Base-by-base conservation (phyloP, 2,888 invertebrate genomes). In the Dynastes hyllus region DNA sequence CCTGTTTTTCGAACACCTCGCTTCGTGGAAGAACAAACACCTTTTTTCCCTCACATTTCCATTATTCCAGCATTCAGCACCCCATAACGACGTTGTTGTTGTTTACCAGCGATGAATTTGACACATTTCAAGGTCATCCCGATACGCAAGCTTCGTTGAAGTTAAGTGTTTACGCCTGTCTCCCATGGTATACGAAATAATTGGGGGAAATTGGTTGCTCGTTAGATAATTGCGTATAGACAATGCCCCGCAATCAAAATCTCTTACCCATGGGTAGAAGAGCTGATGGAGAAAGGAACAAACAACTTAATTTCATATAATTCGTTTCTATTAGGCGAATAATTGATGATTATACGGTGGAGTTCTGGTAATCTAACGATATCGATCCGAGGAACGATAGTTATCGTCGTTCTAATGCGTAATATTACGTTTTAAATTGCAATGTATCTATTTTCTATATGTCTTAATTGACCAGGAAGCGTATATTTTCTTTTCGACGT, bases 251-350 rank as follows among this genome's bases (percentile, higher is more conserved):
- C 63, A 32, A 63, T 32, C 63, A 63, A 32, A 32, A 63, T 63
- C 55, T 58, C 29, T 63, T 32, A n/a, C 63, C 45, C 11, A 45
- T 45, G 32, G 32, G 32, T 37, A 11, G 45, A 45, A 11, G 45
- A 45, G 8, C 45, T 8, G 32, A 37, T 37, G 45, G 63, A 58
- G 13, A 63, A 32, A 27, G 61, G 32, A 63, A 63, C 63, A 63
- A 63, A 29, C 63, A 63, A 63, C 32, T 32, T 63, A 63, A 63
- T 63, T 63, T 9, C 63, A 63, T n/a, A 63, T 63, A 63, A 63
- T 63, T 8, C 29, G 8, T 32, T 32, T 63, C 63, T 27, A 27
- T 22, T 63, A 27, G 27, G 13, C 63, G 63, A 63, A 63, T 63
- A 32, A 63, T 32, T 63, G 32, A 32, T 32, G 63, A 63, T 32